These are phyloP conservation scores for Halcyon smyrnensis DNA, from an alignment of 2,797 vertebrate genomes.

Conservation along the genomic window DNA sequence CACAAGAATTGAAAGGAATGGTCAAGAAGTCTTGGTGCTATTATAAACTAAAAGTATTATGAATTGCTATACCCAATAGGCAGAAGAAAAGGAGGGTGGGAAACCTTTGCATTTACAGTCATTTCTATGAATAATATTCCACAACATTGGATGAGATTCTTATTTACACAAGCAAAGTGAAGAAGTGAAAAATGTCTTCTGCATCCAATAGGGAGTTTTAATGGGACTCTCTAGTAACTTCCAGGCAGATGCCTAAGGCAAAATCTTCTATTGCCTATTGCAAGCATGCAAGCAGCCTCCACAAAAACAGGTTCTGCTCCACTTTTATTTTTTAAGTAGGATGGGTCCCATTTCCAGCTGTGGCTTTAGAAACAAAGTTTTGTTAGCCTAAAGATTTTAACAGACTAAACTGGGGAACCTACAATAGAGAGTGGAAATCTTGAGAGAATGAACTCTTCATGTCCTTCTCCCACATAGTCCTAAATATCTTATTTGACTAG, in stretches of 20 bases:
- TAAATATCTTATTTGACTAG: background rate
- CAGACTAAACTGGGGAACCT: background rate
- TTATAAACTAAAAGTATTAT: constrained; percentile 13
- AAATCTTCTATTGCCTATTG: background rate
- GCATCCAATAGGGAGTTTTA: background rate
- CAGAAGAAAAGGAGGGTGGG: background rate
- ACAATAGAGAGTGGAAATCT: background rate
- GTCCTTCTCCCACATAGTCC: background rate
- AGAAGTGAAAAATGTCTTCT: background rate
- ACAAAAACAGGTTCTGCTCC: background rate
- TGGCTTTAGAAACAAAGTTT: background rate
- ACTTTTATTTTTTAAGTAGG: background rate
- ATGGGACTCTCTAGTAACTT: background rate
- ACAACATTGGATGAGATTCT: background rate
- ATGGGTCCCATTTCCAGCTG: background rate
- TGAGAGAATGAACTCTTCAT: background rate
- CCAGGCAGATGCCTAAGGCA: background rate
- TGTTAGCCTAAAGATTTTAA: background rate
- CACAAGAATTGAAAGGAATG: constrained; percentile 64
- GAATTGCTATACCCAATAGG: background rate
- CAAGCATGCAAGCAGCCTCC: background rate
- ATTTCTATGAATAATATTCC: background rate
- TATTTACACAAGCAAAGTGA: background rate
- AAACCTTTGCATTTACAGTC: background rate
- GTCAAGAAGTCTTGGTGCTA: constrained; percentile 18